Conservation (phyloP, 1,140 invertebrate species). For the Dendrolimus punctatus region DNA sequence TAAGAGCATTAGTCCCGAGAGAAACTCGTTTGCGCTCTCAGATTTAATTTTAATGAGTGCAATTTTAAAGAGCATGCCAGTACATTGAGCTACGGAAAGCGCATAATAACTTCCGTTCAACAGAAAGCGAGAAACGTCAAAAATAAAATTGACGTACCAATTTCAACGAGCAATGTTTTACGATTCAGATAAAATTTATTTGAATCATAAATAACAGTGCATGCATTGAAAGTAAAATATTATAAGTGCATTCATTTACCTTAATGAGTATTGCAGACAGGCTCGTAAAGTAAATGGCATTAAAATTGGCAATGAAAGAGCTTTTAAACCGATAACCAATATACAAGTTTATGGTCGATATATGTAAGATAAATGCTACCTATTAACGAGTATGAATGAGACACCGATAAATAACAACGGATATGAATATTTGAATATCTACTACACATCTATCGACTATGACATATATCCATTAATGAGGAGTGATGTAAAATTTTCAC, state of each 20-base stretch:
- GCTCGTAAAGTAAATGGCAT: too few species aligned
- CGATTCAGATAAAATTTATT: slow-evolving; percentile 11
- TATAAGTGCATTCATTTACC: too few species aligned
- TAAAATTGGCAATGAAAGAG: too few species aligned
- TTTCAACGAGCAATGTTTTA: slow-evolving; percentile 21
- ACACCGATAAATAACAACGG: too few species aligned
- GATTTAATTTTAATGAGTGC: slow-evolving; percentile 63
- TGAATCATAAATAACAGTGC: slow-evolving; percentile 8
- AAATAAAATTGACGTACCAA: slow-evolving; percentile 41
- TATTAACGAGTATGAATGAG: too few species aligned
- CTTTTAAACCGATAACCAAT: too few species aligned
- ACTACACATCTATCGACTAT: too few species aligned
- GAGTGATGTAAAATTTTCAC: too few species aligned
- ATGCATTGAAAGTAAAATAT: slow-evolving; percentile 4
- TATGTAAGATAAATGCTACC: slow-evolving; percentile 4
- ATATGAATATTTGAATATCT: too few species aligned
- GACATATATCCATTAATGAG: too few species aligned
- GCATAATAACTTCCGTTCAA: slow-evolving; percentile 64
- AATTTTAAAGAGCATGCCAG: slow-evolving; percentile 50
- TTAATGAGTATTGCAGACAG: too few species aligned
- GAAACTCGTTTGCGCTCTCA: slow-evolving; percentile 18
- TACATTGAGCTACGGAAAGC: slow-evolving; percentile 55
- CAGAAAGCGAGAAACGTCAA: slow-evolving; percentile 54
- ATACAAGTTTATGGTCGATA: slow-evolving; percentile 12
- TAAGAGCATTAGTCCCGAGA: neutral